Evolutionary conservation across 2,888 invertebrate genomes (phyloP).

Genomic region (Calameuta idolon): DNA sequence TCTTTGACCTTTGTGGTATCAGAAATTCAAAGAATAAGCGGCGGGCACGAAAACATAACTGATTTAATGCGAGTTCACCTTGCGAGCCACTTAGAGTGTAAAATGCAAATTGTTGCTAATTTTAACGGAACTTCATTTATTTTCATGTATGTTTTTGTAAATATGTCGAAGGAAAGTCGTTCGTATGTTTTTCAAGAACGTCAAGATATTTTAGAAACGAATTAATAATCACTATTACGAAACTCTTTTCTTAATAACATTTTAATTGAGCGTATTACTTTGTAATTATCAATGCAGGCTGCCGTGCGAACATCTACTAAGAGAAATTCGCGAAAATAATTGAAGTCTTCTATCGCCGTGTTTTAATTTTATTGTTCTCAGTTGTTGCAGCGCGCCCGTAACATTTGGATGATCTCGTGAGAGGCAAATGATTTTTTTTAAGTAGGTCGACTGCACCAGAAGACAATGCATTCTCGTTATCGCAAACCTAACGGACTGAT

Average conservation of each 20-base stretch:
- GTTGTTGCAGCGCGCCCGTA: background rate
- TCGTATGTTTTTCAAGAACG: background rate
- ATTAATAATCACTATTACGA: background rate
- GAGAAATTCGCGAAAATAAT: background rate
- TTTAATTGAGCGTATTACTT: background rate
- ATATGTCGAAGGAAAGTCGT: background rate
- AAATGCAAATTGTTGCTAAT: background rate
- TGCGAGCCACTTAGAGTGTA: background rate
- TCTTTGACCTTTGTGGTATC: background rate
- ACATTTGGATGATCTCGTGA: background rate
- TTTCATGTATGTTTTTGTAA: background rate
- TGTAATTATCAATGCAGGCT: background rate
- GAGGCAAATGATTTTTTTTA: conserved; percentile 31
- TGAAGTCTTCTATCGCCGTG: background rate
- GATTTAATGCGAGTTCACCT: background rate
- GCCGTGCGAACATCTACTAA: background rate
- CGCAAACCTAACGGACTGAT: conserved; percentile 17
- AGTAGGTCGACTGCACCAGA: conserved; percentile 32
- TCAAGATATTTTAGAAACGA: background rate
- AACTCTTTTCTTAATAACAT: background rate
- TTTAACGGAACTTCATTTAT: background rate
- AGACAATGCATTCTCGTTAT: conserved; percentile 31
- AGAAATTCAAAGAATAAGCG: background rate
- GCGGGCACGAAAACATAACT: background rate
- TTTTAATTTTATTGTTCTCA: background rate